phyloP scores from a whole-genome alignment of 2,888 invertebrate species.

The Drosophila anomalata region DNA sequence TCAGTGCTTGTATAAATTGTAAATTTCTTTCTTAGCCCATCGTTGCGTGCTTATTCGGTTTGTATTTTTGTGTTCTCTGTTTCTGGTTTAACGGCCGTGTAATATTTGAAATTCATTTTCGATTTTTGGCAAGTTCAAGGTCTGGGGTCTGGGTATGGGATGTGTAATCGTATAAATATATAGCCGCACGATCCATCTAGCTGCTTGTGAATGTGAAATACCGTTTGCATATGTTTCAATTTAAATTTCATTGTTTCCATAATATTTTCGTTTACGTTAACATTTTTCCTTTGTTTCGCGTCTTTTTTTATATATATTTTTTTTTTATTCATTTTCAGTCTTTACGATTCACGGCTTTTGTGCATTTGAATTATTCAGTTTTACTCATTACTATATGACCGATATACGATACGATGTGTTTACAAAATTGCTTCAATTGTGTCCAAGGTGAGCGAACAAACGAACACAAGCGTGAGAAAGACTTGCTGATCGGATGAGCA shows the following conservation, averaged over 20 bases:
- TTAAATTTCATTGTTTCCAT: constrained; percentile 37
- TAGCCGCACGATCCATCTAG: constrained; percentile 10
- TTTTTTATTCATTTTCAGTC: constrained; percentile 69
- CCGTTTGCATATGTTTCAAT: constrained; percentile 18
- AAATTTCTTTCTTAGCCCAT: constrained; percentile 40
- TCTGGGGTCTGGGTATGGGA: neutral
- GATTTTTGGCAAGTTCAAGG: constrained; percentile 43
- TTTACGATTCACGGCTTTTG: constrained; percentile 82
- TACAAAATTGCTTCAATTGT: constrained; percentile 50
- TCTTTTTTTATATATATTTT: constrained; percentile 8
- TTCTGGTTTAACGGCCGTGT: constrained; percentile 46
- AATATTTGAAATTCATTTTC: constrained; percentile 35
- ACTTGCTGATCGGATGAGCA: constrained; percentile 34
- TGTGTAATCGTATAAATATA: constrained; percentile 6
- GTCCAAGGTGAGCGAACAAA: constrained; percentile 50
- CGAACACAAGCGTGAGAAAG: constrained; percentile 57
- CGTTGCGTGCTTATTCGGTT: constrained; percentile 48
- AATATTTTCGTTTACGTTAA: constrained; percentile 27
- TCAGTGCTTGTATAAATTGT: constrained; percentile 74
- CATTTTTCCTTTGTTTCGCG: constrained; percentile 49
- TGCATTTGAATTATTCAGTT: constrained; percentile 75
- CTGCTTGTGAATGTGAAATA: constrained; percentile 30
- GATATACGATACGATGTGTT: constrained; percentile 43
- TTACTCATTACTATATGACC: constrained; percentile 57
- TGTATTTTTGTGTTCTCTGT: constrained; percentile 1